phyloP scores from a whole-genome alignment of 2,888 invertebrate genomes.

The Catocala fraxini region DNA sequence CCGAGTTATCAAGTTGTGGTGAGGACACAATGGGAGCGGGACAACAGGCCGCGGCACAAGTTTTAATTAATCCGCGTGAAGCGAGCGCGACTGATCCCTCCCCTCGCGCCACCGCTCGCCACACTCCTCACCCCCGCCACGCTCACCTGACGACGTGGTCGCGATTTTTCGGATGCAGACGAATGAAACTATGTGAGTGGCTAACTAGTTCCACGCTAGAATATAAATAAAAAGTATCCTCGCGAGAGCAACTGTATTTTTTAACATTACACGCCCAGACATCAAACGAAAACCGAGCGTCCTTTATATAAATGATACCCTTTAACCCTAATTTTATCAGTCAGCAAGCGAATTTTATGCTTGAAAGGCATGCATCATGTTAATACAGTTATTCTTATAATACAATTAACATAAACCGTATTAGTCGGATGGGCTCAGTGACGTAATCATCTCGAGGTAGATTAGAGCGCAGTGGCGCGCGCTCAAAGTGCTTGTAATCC shows the following conservation, averaged over 20 bases:
- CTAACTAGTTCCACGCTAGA: no score
- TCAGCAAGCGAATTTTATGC: no score
- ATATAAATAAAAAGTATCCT: no score
- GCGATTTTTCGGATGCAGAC: not conserved
- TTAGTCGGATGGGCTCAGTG: not conserved
- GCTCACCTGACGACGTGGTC: conserved; percentile 3
- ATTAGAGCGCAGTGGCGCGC: not conserved
- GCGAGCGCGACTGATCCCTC: conserved; percentile 20
- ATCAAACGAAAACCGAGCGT: no score
- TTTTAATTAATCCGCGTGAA: conserved; percentile 51
- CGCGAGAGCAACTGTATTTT: no score
- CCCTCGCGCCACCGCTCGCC: not conserved
- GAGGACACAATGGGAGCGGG: conserved; percentile 26
- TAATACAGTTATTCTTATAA: not conserved
- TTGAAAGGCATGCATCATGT: no score
- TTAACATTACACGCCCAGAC: no score
- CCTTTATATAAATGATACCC: no score
- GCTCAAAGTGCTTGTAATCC: conserved; percentile 9
- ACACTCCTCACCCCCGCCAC: not conserved
- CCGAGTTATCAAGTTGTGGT: not conserved
- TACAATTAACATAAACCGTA: not conserved
- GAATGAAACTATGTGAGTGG: not conserved
- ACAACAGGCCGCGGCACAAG: conserved; percentile 40
- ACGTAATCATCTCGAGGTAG: conserved; percentile 4
- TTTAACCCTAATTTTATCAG: no score